A percentile compares a stretch with the other conserved stretches of the same genome.
phyloP scores from a whole-genome alignment of 2,888 invertebrate genomes.

The Eristalinus sepulchralis region DNA sequence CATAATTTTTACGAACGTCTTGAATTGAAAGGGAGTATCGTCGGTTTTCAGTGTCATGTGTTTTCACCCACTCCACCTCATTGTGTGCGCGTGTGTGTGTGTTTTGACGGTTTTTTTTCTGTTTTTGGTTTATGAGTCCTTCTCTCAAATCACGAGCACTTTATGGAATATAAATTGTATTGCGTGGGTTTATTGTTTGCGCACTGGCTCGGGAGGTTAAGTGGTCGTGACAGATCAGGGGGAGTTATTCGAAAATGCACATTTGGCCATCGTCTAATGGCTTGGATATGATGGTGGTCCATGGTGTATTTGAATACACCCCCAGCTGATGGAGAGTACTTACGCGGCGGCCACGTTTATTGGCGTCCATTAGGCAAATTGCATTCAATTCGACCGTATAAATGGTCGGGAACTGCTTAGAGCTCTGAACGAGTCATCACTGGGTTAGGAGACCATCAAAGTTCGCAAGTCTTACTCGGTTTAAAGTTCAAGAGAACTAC shows the following conservation, averaged over 20 bases:
- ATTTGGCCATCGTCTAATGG: neutral
- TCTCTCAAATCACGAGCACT: neutral
- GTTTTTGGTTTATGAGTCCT: neutral
- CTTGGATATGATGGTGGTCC: no score
- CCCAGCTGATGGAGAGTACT: neutral
- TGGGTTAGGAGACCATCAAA: no score
- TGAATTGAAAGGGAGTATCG: slow-evolving; percentile 28
- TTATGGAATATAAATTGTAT: neutral
- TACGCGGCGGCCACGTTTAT: neutral
- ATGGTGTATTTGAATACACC: neutral
- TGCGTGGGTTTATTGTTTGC: neutral
- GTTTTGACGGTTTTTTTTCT: neutral
- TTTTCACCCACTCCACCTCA: neutral
- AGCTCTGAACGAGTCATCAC: no score
- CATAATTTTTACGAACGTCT: slow-evolving; percentile 60
- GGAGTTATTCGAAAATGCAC: neutral
- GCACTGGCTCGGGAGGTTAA: neutral
- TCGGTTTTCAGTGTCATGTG: neutral
- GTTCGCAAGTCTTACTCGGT: no score
- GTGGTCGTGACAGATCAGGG: neutral
- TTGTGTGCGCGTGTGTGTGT: no score
- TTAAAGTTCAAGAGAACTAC: no score
- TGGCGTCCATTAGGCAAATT: neutral
- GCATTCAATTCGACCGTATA: no score
- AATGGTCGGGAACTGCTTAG: no score